These are phyloP conservation scores for Saturnia pavonia DNA, from an alignment of 2,888 invertebrate genomes.

Conservation along the genomic window DNA sequence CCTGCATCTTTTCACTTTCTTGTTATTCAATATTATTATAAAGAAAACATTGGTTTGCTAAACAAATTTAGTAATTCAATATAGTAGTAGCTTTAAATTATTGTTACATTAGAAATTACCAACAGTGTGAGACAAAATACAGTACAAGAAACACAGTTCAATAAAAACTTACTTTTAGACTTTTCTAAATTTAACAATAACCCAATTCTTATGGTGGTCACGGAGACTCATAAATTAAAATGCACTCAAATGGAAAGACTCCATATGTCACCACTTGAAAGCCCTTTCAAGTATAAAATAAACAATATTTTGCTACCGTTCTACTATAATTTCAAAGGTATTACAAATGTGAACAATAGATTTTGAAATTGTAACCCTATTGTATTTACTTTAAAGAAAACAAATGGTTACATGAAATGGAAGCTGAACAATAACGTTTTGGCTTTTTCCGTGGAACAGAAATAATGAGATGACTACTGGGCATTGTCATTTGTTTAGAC, in stretches of 20 bases:
- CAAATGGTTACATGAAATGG: constrained; percentile 62
- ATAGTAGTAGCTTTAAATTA: background rate
- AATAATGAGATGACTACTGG: constrained; percentile 66
- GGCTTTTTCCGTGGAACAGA: constrained; percentile 63
- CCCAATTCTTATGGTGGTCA: constrained; percentile 66
- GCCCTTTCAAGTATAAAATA: constrained; percentile 70
- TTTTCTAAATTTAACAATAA: constrained; percentile 70
- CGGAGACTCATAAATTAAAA: constrained; percentile 65
- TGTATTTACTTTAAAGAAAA: constrained; percentile 66
- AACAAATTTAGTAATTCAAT: too few species aligned
- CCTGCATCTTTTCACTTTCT: too few species aligned
- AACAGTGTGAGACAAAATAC: background rate
- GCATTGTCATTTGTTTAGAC: constrained; percentile 57
- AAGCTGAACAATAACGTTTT: constrained; percentile 55
- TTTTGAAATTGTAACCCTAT: constrained; percentile 65
- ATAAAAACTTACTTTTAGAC: background rate
- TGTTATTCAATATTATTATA: too few species aligned
- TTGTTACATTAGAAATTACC: background rate
- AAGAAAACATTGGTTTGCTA: too few species aligned
- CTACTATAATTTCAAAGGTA: constrained; percentile 56
- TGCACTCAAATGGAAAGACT: constrained; percentile 58
- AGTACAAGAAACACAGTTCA: background rate
- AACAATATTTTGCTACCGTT: constrained; percentile 79
- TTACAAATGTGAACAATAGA: constrained; percentile 68
- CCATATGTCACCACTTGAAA: constrained; percentile 74